Conservation (phyloP, 2,797 vertebrate genomes). For the Taeniopygia guttata region DNA sequence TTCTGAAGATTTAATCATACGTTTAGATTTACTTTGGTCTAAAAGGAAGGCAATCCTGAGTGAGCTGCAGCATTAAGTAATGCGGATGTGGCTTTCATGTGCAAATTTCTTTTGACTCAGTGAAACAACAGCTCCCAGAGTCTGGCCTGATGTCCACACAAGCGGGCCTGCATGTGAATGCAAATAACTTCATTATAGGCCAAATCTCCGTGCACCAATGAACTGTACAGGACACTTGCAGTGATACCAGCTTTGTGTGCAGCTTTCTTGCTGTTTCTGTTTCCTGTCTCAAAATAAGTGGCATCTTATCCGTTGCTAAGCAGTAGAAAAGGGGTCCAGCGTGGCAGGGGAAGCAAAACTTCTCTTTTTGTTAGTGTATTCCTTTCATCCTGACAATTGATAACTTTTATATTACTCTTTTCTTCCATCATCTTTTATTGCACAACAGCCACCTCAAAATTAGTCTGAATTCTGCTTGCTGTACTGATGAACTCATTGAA, state of each 20-base stretch:
- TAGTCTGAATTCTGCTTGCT: neutral
- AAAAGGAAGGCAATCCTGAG: conserved; percentile 55
- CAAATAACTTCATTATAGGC: conserved; percentile 74
- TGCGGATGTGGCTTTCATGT: conserved; percentile 74
- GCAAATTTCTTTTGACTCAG: conserved; percentile 77
- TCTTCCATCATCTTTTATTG: neutral
- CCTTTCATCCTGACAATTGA: neutral
- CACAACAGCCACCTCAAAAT: neutral
- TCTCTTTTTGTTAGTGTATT: neutral
- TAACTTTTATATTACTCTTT: conserved; percentile 10
- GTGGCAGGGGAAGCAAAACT: neutral
- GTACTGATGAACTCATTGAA: neutral
- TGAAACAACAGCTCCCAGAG: conserved; percentile 73
- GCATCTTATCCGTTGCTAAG: conserved; percentile 54
- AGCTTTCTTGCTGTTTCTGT: conserved; percentile 66
- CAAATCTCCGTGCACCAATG: conserved; percentile 51
- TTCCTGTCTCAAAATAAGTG: conserved; percentile 66
- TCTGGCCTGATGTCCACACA: conserved; percentile 67
- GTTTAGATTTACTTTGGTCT: conserved; percentile 53
- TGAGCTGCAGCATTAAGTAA: conserved; percentile 66
- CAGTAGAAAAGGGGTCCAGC: neutral
- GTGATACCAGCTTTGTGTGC: conserved; percentile 54
- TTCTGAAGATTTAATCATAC: conserved; percentile 5
- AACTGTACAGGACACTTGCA: conserved; percentile 57
- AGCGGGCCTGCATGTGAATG: conserved; percentile 67